These are phyloP conservation scores for Syrmaticus mikado DNA, from an alignment of 2,113 vertebrate species.

Conservation along the genomic window DNA sequence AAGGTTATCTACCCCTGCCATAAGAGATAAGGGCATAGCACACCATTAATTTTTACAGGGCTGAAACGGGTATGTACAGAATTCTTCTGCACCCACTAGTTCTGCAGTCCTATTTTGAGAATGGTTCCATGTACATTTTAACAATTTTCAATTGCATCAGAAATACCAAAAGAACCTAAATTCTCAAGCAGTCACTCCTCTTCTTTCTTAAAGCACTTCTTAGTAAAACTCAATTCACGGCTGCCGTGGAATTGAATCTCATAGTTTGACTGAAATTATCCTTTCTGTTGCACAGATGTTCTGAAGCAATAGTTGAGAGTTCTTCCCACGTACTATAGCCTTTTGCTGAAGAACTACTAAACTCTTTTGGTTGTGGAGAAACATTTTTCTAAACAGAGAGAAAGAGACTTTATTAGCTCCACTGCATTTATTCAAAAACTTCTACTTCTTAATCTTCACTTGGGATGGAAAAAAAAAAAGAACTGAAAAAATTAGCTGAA, in stretches of 20 bases:
- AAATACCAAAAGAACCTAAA: neutral
- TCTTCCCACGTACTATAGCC: neutral
- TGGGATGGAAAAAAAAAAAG: neutral
- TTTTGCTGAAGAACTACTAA: neutral
- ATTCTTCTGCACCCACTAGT: neutral
- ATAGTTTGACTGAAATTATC: neutral
- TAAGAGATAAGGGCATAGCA: neutral
- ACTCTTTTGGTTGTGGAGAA: neutral
- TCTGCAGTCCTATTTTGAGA: neutral
- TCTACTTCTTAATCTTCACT: neutral
- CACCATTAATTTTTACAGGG: neutral
- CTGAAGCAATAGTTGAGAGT: neutral
- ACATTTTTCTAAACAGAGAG: neutral
- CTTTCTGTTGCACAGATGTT: neutral
- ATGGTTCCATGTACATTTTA: neutral
- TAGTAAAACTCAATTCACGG: no score
- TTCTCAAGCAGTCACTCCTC: neutral
- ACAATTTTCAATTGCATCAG: neutral
- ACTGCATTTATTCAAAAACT: neutral
- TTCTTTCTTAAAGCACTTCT: neutral
- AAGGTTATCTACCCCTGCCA: neutral
- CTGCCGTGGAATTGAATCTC: neutral
- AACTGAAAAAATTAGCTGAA: neutral
- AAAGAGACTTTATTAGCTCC: neutral
- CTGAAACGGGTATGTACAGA: neutral